phyloP scores from a whole-genome alignment of 1,140 invertebrate species.

The Sinella curviseta region DNA sequence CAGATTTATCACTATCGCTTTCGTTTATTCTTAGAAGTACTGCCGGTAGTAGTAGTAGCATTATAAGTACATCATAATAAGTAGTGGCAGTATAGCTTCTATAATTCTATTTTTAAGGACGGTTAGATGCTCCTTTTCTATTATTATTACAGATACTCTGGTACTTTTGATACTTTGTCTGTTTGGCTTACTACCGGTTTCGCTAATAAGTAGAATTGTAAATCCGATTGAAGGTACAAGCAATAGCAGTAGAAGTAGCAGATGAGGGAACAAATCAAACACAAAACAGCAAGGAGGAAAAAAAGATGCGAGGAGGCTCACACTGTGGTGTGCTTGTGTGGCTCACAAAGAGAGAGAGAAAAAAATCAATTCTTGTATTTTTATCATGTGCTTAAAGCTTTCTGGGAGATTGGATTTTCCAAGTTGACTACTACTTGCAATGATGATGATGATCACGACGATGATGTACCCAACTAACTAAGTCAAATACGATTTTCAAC shows the following conservation, averaged over 20 bases:
- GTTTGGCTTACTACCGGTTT: background rate
- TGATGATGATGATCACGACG: no score
- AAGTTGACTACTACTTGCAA: no score
- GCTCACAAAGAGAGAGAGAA: background rate
- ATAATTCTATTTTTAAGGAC: no score
- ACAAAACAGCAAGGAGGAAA: background rate
- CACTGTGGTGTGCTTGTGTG: background rate
- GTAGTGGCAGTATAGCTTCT: no score
- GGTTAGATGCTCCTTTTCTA: no score
- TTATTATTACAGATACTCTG: background rate
- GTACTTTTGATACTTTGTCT: background rate
- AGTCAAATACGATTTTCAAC: no score
- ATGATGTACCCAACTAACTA: no score
- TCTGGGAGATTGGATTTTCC: conserved; percentile 14
- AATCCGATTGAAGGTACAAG: background rate
- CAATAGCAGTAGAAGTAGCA: background rate
- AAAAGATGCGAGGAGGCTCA: no score
- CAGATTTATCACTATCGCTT: background rate
- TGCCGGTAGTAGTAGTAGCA: no score
- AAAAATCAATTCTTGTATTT: conserved; percentile 4
- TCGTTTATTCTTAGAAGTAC: no score
- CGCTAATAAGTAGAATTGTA: background rate
- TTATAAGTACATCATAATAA: no score
- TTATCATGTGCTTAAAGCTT: background rate
- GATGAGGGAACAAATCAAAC: background rate